Evolutionary conservation across 1,140 invertebrate species (phyloP).

Genomic region (Polypedilum pembai): DNA sequence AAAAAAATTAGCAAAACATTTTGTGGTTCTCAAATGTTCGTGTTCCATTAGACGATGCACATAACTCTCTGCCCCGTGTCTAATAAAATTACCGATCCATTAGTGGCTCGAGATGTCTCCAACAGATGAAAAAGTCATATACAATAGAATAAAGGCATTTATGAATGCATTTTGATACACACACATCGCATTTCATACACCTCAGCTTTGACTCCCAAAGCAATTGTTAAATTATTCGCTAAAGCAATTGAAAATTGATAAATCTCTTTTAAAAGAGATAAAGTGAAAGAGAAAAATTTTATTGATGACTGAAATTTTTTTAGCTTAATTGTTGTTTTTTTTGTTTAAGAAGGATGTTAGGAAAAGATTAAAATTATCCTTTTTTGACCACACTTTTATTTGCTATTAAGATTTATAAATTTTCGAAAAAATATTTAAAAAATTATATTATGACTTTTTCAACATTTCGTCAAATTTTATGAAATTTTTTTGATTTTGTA

Average conservation of each 20-base stretch:
- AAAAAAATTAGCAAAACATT: not conserved
- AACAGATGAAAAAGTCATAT: not conserved
- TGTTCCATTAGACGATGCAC: slow-evolving; percentile 18
- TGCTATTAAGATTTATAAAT: no score
- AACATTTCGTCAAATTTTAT: no score
- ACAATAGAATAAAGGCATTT: not conserved
- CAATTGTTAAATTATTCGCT: slow-evolving; percentile 24
- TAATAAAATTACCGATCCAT: slow-evolving; percentile 24
- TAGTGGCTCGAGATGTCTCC: slow-evolving; percentile 13
- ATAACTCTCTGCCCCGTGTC: slow-evolving; percentile 21
- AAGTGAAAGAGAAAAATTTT: no score
- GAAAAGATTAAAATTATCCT: no score
- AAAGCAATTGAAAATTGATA: not conserved
- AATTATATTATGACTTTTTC: no score
- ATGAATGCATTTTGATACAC: not conserved
- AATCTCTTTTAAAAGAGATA: no score
- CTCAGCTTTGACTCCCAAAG: not conserved
- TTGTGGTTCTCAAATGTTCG: not conserved
- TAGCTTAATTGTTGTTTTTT: no score
- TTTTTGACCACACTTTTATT: no score
- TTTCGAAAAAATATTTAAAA: no score
- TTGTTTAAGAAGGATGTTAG: no score
- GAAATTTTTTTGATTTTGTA: no score
- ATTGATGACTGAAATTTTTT: no score
- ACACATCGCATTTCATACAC: not conserved